Base-by-base conservation (phyloP, 2,113 vertebrate genomes). In the Pipra filicauda region DNA sequence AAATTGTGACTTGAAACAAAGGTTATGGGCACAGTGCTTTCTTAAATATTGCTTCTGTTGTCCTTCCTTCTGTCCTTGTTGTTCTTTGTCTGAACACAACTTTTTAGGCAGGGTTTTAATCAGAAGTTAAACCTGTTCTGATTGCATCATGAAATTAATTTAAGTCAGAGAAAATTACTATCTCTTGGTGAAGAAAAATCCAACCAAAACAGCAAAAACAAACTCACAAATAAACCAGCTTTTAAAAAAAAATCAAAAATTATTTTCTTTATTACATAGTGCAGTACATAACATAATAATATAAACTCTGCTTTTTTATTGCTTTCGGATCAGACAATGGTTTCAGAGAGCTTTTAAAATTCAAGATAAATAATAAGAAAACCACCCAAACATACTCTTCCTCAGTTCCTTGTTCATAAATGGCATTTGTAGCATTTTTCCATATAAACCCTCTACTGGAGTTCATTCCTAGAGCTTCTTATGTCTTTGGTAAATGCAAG, bases 161-260 rank as follows among this genome's bases (percentile, higher is more conserved):
- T 37, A 41, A 43, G 15, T 2, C 15, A 41, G 26, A 19, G 2
- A 27, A 28, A 74, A 61, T 51, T 0, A 30, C 3, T 10, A 11
- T 6, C 1, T 52, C 23, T 52, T 52, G n/a, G 13, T 61, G 19
- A 3, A 33, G 62, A 54, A 54, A 71, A 16, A 2, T 6, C 9
- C 0, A 1, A 16, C 8, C 12, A 69, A 35, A 59, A 21, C 2
- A 52, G 11, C 6, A 18, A 65, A 54, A 49, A 3, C 2, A 55
- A 55, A 35, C 3, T 4, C 26, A 58, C 12, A 27, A 37, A 31
- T 52, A 67, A 30, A 1, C 1, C 6, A 28, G 5, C 15, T 26
- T 41, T 58, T 48, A 52, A 72, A 76, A 78, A 39, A 41, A 24
- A 3, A 8, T 16, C 13, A 35, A 24, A 74, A 7, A 11, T 6